Evolutionary conservation across 2,113 vertebrate genomes (phyloP), one percentile per base, ranked within the genome.

Genomic region (Excalfactoria chinensis): DNA sequence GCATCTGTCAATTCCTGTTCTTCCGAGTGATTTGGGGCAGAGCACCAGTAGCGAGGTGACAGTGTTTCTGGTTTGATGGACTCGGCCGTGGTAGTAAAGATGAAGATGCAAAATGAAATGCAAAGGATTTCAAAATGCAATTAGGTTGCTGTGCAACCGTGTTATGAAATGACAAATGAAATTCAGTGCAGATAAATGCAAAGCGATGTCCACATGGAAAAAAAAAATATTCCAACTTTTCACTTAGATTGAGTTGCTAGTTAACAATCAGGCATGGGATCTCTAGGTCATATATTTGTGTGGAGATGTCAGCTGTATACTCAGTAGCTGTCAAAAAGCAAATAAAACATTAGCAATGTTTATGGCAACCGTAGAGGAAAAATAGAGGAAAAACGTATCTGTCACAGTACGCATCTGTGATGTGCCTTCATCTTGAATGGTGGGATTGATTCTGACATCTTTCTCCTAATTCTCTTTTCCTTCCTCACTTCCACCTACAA

Each of bases 71-170:
- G 77, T 88, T 89, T 83, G 92, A 71, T 89, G 59, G 80, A 83
- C 44, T 78, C 86, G 59, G 19, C 76, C 69, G 35, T 2, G 1
- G 85, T 77, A 60, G 68, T 89, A 48, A 89, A 91, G 89, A 93
- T 66, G 87, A 87, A 78, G 89, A 82, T 79, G 85, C 59, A 87
- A 70, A 95, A 89, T 64, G 72, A 94, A 93, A 89, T 80, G 90
- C 56, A 80, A 3, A 81, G 75, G 69, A 43, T 91, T 95, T 93
- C 51, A 80, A 78, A 92, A 91, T 83, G 22, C 30, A 58, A 83
- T 86, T 88, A 80, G 82, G 85, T 93, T 95, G 91, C 91, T 83
- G 94, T 89, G 89, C 93, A 95, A 91, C 87, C 53, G 2, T 69
- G 35, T 85, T 89, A 62, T 41, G 63, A 82, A 93, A 80, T 88